A percentile compares a stretch with the other conserved stretches of the same genome.
Conservation (phyloP, 2,797 vertebrate genomes). For the Borostomias antarcticus region DNA sequence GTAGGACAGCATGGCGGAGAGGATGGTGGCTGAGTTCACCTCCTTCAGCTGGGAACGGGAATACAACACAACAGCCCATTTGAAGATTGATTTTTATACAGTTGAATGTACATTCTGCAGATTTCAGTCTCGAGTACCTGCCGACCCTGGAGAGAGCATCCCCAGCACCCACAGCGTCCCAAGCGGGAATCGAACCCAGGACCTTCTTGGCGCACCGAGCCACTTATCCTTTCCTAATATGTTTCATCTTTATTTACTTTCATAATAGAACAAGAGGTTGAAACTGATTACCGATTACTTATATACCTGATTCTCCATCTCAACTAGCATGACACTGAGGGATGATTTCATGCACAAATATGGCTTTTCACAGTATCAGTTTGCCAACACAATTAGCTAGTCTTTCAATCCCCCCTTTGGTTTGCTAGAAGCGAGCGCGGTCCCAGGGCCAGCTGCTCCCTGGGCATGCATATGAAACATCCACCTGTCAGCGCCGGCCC, state of each 20-base stretch:
- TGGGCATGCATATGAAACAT: slow-evolving; percentile 47
- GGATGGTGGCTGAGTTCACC: slow-evolving; percentile 85
- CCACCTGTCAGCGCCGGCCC: slow-evolving; percentile 63
- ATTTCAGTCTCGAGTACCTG: too few species aligned
- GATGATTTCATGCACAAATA: neutral
- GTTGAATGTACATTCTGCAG: neutral
- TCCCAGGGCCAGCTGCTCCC: slow-evolving; percentile 19
- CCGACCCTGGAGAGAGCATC: too few species aligned
- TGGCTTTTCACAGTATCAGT: neutral
- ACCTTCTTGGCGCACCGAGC: neutral
- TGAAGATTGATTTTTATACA: neutral
- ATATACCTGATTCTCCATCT: too few species aligned
- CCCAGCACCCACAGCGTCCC: too few species aligned
- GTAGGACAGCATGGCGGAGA: slow-evolving; percentile 91
- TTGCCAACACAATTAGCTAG: neutral
- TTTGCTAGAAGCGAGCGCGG: neutral
- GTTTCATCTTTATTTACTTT: too few species aligned
- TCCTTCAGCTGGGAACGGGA: slow-evolving; percentile 84
- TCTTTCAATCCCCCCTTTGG: neutral
- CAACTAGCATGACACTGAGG: too few species aligned
- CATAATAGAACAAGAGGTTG: too few species aligned
- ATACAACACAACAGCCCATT: slow-evolving; percentile 20
- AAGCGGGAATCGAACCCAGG: neutral
- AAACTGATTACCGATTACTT: too few species aligned
- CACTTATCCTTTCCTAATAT: neutral